Base-by-base conservation (phyloP, 2,113 vertebrate species). In the Phyllostomus hastatus region DNA sequence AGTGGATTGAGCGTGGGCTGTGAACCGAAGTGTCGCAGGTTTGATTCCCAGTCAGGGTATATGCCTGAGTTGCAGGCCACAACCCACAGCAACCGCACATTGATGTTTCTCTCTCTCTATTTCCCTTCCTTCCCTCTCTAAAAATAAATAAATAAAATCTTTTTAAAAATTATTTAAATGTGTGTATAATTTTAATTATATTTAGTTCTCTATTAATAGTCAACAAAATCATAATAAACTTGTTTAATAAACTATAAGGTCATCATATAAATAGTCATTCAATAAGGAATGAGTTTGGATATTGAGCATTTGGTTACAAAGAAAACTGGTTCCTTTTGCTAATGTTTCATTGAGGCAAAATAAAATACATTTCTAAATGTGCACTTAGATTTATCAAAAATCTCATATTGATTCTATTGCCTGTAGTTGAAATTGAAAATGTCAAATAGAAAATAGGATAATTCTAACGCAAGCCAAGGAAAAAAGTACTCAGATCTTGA, bases 341-440 rank as follows among this genome's bases (percentile, higher is more conserved):
- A 79, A 50, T 64, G 67, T 87, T 75, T 85, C 73, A 67, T 43
- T 57, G 61, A 88, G 64, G 28, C 70, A 93, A 95, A 88, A 84
- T 84, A 88, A 86, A 93, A 79, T 17, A 4, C 17, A 72, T 26
- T 82, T 31, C 59, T 28, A n/a, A 89, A 57, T 22, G 10, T 94
- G 41, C 20, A 80, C 4, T 70, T 75, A 61, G 2, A 67, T 84
- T 94, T 90, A 35, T 33, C 17, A 48, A 90, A 88, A 88, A 54
- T 75, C n/a, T 94, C 78, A 12, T 15, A 75, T 28, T 95, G 87
- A 91, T 46, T 93, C 8, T 83, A 54, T 75, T 38, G 73, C 33
- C 52, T 66, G 35, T 50, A 73, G 7, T 28, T 84, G 50, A 97
- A 94, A 96, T 4, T 70, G 10, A 95, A 97, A 97, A 57, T 38